Evolutionary conservation across 2,797 vertebrate species (phyloP), one percentile per base, ranked within the genome.

Genomic region (Clarias pachynema): DNA sequence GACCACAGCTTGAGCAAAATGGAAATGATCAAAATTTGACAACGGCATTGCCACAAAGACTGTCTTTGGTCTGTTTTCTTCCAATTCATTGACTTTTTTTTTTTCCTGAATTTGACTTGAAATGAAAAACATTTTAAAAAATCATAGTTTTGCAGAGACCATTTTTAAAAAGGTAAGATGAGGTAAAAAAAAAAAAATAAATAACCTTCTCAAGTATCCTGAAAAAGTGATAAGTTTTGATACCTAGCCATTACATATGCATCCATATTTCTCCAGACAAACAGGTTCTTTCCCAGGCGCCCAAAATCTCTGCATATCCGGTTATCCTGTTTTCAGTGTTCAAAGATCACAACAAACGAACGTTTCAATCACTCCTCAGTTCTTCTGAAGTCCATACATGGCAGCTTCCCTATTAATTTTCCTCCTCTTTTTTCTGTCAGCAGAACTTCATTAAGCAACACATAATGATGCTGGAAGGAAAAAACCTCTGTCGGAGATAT

Each of bases 121-220:
- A 77, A 73, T 5, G 0, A 84, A 26, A 34, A 75, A 78, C 84
- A 85, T 62, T 20, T n/a, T 24, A 74, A 29, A 78, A 62, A 66
- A 66, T 82, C 82, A 87, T 29, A 4, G 37, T 66, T 70, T 60
- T 78, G 9, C 18, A 24, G 34, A 81, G 56, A 84, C 31, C 63
- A 40, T 84, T 85, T 85, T 40, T 65, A 83, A 40, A 49, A 70
- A 73, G 90, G 88, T 89, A 92, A 12, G 91, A 91, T 93, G 92
- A 92, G 86, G 91, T 93, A 91, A 91, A 90, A 90, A 14, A 14
- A 44, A 9, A 44, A 9, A 44, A 44, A 44, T 10, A 44, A 40
- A 44, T 88, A 4, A 31, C 88, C 92, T 93, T 90, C 90, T 91
- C 84, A 90, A 91, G 91, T 91, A 92, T 93, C 92, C 91, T 87